A percentile compares a stretch with the other conserved stretches of the same genome.
These are phyloP conservation scores for Triplophysa tibetana DNA, from an alignment of 2,113 vertebrate genomes.

Conservation along the genomic window DNA sequence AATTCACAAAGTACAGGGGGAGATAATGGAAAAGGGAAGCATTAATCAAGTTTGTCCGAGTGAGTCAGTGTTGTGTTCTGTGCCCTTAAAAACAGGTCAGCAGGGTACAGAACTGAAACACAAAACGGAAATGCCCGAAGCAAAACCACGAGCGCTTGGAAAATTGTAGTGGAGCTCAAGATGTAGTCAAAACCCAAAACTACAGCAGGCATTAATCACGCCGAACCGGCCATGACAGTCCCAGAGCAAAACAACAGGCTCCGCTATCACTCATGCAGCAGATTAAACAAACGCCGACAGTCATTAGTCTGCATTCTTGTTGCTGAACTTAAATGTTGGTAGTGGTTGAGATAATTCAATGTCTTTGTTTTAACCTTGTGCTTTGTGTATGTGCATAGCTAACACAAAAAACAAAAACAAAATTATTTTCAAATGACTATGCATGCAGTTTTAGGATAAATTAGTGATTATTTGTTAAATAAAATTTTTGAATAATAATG, in stretches of 20 bases:
- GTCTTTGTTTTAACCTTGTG: constrained; percentile 15
- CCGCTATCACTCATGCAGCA: constrained; percentile 25
- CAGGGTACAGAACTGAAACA: constrained; percentile 31
- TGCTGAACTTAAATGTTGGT: constrained; percentile 31
- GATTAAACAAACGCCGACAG: constrained; percentile 38
- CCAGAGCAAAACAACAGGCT: constrained; percentile 30
- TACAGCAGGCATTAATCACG: constrained; percentile 52
- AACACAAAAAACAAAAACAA: background rate
- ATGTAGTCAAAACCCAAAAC: constrained; percentile 47
- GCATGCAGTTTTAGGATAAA: too few species aligned
- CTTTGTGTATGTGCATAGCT: background rate
- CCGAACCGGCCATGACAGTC: constrained; percentile 39
- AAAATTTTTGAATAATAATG: too few species aligned
- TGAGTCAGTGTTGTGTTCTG: constrained; percentile 38
- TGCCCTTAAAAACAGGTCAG: constrained; percentile 50
- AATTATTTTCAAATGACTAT: background rate
- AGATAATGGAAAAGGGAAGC: constrained; percentile 10
- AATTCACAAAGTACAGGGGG: constrained; percentile 5
- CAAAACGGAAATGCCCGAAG: constrained; percentile 34
- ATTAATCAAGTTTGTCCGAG: constrained; percentile 43
- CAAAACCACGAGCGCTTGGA: constrained; percentile 25
- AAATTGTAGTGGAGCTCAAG: constrained; percentile 16
- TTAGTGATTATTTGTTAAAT: too few species aligned
- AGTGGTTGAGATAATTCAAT: background rate
- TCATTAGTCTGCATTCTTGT: constrained; percentile 37